phyloP scores from a whole-genome alignment of 2,888 invertebrate species.

The Phengaris alcon region DNA sequence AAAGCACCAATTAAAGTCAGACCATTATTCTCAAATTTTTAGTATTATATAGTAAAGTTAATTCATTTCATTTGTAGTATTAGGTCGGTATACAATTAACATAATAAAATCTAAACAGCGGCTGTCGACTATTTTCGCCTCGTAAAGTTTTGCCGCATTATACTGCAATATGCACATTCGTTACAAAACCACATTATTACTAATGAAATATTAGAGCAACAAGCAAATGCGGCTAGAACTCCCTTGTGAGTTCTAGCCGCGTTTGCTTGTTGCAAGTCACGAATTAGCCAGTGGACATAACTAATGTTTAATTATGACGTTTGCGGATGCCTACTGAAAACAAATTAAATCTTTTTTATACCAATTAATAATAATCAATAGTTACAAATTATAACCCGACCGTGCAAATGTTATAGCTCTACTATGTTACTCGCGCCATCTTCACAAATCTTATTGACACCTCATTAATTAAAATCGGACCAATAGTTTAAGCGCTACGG shows the following conservation, averaged over 20 bases:
- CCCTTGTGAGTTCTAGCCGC: too few species aligned
- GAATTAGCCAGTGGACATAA: too few species aligned
- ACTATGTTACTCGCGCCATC: too few species aligned
- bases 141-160: conserved; percentile 16
- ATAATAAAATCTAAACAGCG: neutral
- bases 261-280: neutral
- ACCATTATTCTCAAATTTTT: too few species aligned
- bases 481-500: too few species aligned
- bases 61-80: neutral
- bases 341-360: too few species aligned
- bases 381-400: neutral
- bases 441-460: too few species aligned
- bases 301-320: too few species aligned
- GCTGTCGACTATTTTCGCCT: conserved; percentile 7
- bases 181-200: neutral
- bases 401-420: neutral
- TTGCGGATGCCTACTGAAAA: too few species aligned
- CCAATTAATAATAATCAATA: too few species aligned
- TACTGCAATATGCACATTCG: conserved; percentile 9
- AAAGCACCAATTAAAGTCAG: too few species aligned
- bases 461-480: too few species aligned
- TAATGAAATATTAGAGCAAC: neutral
- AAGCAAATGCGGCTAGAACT: neutral
- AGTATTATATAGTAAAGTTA: neutral
- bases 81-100: conserved; percentile 7